Base-by-base conservation (phyloP, 2,888 invertebrate species). In the Notodonta dromedarius region DNA sequence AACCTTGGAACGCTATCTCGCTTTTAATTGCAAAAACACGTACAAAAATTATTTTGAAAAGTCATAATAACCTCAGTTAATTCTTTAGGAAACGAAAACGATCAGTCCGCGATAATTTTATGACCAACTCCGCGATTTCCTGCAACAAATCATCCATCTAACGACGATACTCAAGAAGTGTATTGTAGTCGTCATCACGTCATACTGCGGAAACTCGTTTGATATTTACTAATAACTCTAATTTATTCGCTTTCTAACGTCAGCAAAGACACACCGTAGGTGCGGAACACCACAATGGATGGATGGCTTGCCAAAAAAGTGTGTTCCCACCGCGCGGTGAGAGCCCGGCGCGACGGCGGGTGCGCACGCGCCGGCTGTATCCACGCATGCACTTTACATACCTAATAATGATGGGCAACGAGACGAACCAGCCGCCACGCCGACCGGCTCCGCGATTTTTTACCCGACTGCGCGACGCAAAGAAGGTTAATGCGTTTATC, bases 181-280 rank as follows among this genome's bases (percentile, higher is more conserved):
- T n/a, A 2, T 46, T 11, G 42, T 42, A 13, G 13, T n/a, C 46
- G 51, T 61, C 16, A 8, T 4, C 16, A 16, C 50, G 50, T 14
- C 14, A 14, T n/a, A 14, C 14, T 40, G 9, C 24, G 82, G 78
- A 80, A 76, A 71, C 66, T 62, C 67, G 65, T 63, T 67, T 65
- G 67, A 60, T 79, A 66, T 74, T 78, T 71, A 74, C 63, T 70
- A 73, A 72, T 67, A 67, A 50, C 16, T 6, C 61, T 73, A 73
- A 77, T 75, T 74, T 71, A 62, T 62, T 64, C 66, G 68, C 83
- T 81, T 80, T 83, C 80, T 77, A 80, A 64, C 62, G 61, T 35
- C 42, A 24, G 66, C 61, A 79, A 83, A 73, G 80, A 79, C 69
- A 58, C 58, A 63, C 67, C 72, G 60, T 62, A 74, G 69, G 66